Base-by-base conservation (phyloP, 92 coral and sea anemone genomes). In the Epizoanthus ramosus region DNA sequence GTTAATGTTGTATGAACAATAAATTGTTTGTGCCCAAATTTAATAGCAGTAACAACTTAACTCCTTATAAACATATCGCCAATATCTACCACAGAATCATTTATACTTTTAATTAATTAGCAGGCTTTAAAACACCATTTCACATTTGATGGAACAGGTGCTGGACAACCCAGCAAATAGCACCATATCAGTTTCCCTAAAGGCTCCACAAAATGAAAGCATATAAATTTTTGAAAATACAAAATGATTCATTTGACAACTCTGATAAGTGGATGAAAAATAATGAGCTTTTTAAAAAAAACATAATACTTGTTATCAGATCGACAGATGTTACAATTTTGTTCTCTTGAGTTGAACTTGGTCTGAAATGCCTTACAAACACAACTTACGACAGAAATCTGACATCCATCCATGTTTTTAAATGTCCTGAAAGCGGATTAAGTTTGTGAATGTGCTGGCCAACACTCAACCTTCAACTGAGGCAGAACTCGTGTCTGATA, bases 401-500 rank as follows among this genome's bases (percentile, higher is more conserved):
- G 23, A 28, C 41, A 31, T 31, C 17, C 12, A 68, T 17, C 35
- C 12, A 68, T 68, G 50, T 35, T 68, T 67, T 21, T 41, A 14
- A 0, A 37, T 3, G 43, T 37, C 43, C 18, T 10, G 19, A 12
- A 28, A 68, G n/a, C 35, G 15, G 47, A 53, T 28, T 28, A 28
- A 28, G 0, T 23, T 19, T 76, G 14, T 39, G n/a, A 33, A 45
- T 16, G 45, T 57, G n/a, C 17, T 35, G 43, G 33, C 61, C 24
- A 61, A 57, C 35, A 61, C 47, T 57, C 22, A 37, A 18, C 58
- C 18, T 74, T 77, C 82, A 57, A 77, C 61, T 59, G 71, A 33
- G 41, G 82, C 50, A 75, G 68, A 57, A 75, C 28, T 57, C 57
- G 17, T 77, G 54, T 50, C 47, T n/a, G 61, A 28, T 77, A 77